These are phyloP conservation scores for Drosophila gaucha DNA, from an alignment of 2,888 invertebrate species.

Conservation along the genomic window DNA sequence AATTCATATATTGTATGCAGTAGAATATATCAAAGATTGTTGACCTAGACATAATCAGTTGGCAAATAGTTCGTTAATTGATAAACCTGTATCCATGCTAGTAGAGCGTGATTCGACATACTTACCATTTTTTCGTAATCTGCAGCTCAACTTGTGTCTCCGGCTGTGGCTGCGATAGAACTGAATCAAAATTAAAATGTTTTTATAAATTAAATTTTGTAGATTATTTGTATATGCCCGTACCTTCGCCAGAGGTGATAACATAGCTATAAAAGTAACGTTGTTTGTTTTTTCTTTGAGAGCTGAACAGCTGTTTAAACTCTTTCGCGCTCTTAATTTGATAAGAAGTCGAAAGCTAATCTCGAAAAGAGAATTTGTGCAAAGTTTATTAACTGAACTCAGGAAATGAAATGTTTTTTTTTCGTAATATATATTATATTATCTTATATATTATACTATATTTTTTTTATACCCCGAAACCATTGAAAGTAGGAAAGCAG, in stretches of 20 bases:
- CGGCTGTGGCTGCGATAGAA: not conserved
- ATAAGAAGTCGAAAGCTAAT: not conserved
- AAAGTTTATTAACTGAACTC: not conserved
- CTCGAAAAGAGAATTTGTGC: not conserved
- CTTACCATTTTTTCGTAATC: constrained; percentile 11
- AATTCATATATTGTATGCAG: not conserved
- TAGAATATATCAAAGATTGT: not conserved
- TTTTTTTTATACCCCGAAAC: too few species aligned
- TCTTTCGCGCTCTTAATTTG: not conserved
- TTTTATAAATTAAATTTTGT: not conserved
- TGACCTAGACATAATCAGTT: not conserved
- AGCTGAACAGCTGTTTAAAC: not conserved
- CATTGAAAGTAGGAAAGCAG: too few species aligned
- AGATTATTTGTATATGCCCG: not conserved
- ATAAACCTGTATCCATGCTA: not conserved
- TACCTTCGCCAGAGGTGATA: constrained; percentile 1
- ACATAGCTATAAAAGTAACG: not conserved
- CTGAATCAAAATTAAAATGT: not conserved
- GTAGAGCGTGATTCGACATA: not conserved
- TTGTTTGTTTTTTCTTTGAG: constrained; percentile 1
- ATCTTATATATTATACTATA: too few species aligned
- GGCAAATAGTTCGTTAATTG: not conserved
- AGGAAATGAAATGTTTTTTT: not conserved
- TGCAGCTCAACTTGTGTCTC: not conserved
- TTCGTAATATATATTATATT: too few species aligned